These are phyloP conservation scores for Pollimyrus isidori DNA, from an alignment of 2,113 vertebrate genomes.

Conservation along the genomic window DNA sequence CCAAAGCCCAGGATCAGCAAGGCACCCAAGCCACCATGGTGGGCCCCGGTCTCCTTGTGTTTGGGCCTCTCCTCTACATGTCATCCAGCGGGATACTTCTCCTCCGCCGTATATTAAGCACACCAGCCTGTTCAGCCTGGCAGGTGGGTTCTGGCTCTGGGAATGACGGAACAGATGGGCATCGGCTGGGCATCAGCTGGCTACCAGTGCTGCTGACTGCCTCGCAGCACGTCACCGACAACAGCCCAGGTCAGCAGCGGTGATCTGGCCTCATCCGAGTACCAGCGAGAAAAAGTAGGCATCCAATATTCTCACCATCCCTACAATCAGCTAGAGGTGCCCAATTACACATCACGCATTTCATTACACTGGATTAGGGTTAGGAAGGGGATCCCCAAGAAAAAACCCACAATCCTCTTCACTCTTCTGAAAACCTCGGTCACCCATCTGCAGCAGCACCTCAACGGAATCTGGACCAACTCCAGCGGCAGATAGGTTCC, in stretches of 20 bases:
- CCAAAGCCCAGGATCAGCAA: background rate
- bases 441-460: background rate
- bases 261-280: background rate
- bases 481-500: background rate
- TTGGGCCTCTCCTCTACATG: background rate
- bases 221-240: background rate
- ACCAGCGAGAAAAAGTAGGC: background rate
- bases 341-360: background rate
- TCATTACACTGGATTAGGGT: background rate
- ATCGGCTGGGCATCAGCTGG: too few relatives aligned
- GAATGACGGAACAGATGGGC: too few relatives aligned
- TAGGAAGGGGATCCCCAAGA: background rate
- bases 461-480: background rate
- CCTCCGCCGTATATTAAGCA: background rate
- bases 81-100: background rate
- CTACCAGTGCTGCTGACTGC: background rate
- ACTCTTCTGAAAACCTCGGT: background rate
- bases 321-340: background rate
- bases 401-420: background rate
- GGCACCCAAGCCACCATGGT: background rate
- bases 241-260: background rate
- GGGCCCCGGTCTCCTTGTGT: background rate
- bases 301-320: background rate
- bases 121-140: background rate
- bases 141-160: background rate